phyloP scores from a whole-genome alignment of 2,888 invertebrate genomes.

The Zhuqinia jingwanae region DNA sequence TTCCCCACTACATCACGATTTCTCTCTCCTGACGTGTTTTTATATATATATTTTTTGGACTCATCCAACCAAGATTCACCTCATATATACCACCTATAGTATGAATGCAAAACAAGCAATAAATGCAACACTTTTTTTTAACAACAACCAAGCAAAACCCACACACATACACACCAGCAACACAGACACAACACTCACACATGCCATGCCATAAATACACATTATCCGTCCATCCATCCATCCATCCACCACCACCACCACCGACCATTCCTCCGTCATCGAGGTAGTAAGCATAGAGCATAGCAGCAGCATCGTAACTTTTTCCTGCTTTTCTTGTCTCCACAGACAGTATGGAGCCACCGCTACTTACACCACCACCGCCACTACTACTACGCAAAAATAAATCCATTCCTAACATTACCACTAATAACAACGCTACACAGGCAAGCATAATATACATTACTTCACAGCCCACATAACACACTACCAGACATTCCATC shows the following conservation, averaged over 20 bases:
- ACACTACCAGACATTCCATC: no score
- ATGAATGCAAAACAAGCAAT: not conserved
- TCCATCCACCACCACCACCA: no score
- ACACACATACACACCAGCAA: not conserved
- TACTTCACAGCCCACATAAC: no score
- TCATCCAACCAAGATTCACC: no score
- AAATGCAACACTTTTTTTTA: no score
- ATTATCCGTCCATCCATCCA: no score
- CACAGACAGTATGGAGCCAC: conserved; percentile 21
- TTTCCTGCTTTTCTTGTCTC: not conserved
- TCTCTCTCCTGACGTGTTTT: conserved; percentile 6
- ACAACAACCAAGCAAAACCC: not conserved
- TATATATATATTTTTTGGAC: no score
- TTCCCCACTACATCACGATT: conserved; percentile 66
- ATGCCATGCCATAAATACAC: not conserved
- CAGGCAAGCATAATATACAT: no score
- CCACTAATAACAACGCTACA: no score
- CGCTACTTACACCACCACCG: not conserved
- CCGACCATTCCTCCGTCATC: no score
- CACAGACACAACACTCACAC: conserved; percentile 14
- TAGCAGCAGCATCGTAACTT: not conserved
- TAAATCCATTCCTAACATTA: not conserved
- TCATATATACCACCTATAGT: not conserved
- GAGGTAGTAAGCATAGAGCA: not conserved
- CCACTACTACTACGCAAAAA: not conserved